These are phyloP conservation scores for Leptinotarsa rubiginosa DNA, from an alignment of 2,888 invertebrate genomes.

Conservation along the genomic window DNA sequence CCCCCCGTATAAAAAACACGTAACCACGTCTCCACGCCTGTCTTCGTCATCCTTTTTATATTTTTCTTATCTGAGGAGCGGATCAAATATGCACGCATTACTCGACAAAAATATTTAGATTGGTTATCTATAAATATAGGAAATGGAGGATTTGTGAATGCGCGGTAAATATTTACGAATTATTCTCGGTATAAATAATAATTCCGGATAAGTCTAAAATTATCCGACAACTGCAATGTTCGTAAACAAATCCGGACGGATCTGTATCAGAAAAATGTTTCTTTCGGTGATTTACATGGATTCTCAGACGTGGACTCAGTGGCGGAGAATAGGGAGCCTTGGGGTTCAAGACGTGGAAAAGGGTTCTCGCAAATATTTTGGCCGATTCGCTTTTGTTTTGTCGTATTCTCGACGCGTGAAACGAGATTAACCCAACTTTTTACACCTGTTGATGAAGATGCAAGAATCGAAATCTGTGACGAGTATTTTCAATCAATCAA, in stretches of 20 bases:
- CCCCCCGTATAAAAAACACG: neutral
- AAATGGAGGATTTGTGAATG: conserved; percentile 28
- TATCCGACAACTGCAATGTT: conserved; percentile 21
- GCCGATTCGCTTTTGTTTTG: no score
- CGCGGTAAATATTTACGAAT: conserved; percentile 39
- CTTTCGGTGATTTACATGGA: conserved; percentile 3
- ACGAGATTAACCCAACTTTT: no score
- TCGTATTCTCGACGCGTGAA: no score
- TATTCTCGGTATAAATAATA: conserved; percentile 27
- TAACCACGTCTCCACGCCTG: conserved; percentile 12
- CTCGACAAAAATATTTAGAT: conserved; percentile 40
- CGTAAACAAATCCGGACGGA: conserved; percentile 19
- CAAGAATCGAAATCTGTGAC: no score
- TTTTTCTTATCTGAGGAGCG: conserved; percentile 35
- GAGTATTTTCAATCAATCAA: no score
- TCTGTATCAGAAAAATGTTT: conserved; percentile 12
- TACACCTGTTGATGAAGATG: no score
- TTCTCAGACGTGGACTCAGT: neutral
- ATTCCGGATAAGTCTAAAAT: conserved; percentile 26
- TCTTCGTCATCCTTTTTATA: conserved; percentile 22
- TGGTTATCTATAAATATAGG: conserved; percentile 35
- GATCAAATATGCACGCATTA: conserved; percentile 35
- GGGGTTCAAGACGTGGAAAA: neutral
- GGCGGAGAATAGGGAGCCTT: neutral
- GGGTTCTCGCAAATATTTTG: neutral